Base-by-base conservation (phyloP, 2,888 invertebrate species). In the Lycophotia porphyrea region DNA sequence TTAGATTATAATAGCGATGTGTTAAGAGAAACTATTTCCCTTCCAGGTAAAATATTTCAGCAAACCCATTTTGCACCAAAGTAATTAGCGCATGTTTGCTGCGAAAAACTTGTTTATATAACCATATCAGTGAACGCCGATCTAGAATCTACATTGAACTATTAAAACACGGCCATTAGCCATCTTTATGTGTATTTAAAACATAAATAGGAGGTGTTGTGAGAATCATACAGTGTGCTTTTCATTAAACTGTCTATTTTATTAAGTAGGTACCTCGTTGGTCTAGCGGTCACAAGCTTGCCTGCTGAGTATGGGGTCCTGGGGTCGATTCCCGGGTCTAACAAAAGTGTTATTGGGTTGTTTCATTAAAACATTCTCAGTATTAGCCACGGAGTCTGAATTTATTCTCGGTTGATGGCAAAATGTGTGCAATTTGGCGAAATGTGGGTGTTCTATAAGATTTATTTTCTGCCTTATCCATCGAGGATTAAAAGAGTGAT, bases 121-220 rank as follows among this genome's bases (percentile, higher is more conserved):
- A 68, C 44, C 42, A n/a, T 82, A 75, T 75, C 78, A 68, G 68
- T 75, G 65, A 47, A 55, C 39, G 27, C 18, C 42, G 64, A 82
- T 80, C 80, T 80, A 76, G 27, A 77, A 60, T 55, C 47, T 58
- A 80, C 77, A 76, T 49, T 34, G 61, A 82, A 67, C 82, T 80
- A 71, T 71, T 60, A 80, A 78, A 44, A 71, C 52, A 78, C 67
- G 39, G n/a, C 34, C 71, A 78, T 78, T 80, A 66, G 49, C 42
- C 67, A 67, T 31, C 42, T 75, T 71, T 27, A 47, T 67, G 42
- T 36, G 49, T 67, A 58, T 64, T 49, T 55, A 61, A 79, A 70
- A 69, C 44, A 60, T 65, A 81, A 66, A 44, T 61, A 61, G 44
- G 13, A 55, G 34, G 44, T 27, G 60, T 63, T 65, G 61, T 27